Conservation (phyloP, 2,797 vertebrate genomes). For the Lutjanus campechanus region DNA sequence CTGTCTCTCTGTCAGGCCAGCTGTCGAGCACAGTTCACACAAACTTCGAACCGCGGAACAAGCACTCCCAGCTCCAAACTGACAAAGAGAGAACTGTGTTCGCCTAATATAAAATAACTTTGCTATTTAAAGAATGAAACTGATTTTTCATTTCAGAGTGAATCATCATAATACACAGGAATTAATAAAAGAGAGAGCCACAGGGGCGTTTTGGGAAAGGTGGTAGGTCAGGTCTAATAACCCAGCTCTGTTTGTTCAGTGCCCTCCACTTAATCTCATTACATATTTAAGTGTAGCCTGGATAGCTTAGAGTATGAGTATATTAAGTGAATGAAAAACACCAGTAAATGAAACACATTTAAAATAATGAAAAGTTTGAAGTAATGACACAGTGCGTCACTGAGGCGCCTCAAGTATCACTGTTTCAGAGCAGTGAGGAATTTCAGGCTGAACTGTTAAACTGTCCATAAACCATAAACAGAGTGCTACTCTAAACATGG, state of each 20-base stretch:
- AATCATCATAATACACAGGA: conserved; percentile 35
- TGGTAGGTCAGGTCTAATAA: conserved; percentile 40
- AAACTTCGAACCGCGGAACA: conserved; percentile 22
- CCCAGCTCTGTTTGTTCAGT: conserved; percentile 51
- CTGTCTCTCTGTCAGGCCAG: conserved; percentile 10
- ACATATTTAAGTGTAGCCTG: conserved; percentile 39
- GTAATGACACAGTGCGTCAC: conserved; percentile 55
- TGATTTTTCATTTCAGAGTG: conserved; percentile 36
- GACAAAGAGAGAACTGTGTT: conserved; percentile 38
- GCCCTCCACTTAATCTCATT: conserved; percentile 46
- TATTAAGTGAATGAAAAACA: conserved; percentile 50
- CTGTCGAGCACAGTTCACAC: conserved; percentile 54
- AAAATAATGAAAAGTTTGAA: conserved; percentile 58
- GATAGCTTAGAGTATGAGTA: conserved; percentile 8
- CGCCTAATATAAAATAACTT: conserved; percentile 37
- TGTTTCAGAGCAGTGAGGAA: conserved; percentile 38
- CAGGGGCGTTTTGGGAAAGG: conserved; percentile 10
- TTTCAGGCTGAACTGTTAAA: conserved; percentile 63
- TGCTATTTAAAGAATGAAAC: conserved; percentile 32
- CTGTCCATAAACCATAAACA: conserved; percentile 72
- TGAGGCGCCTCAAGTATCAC: conserved; percentile 60
- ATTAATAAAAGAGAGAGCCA: conserved; percentile 27
- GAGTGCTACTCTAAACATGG: conserved; percentile 61
- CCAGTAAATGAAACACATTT: conserved; percentile 71
- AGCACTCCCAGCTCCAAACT: not conserved